A percentile compares a stretch with the other conserved stretches of the same genome.
These are phyloP conservation scores for Thalassarche chlororhynchos DNA, from an alignment of 2,113 vertebrate genomes.

Conservation along the genomic window DNA sequence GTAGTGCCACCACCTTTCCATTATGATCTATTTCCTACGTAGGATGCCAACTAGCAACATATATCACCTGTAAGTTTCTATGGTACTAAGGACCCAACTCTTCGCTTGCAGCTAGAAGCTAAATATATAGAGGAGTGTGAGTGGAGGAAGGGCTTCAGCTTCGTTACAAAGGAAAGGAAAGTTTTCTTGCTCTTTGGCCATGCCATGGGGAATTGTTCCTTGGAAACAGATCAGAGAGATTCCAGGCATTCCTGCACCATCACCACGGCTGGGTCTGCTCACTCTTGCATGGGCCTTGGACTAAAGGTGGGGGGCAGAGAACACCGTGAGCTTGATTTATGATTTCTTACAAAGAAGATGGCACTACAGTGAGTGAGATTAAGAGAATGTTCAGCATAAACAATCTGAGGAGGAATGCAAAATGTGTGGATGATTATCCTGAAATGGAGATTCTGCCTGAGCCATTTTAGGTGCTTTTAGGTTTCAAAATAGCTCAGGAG, in stretches of 20 bases:
- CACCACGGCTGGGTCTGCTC: background rate
- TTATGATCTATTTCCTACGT: background rate
- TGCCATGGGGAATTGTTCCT: background rate
- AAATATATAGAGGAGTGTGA: background rate
- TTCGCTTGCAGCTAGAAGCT: background rate
- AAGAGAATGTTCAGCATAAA: background rate
- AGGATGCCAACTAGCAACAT: background rate
- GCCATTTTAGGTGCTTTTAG: background rate
- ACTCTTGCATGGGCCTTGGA: background rate
- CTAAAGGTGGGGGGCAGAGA: background rate
- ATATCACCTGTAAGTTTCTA: background rate
- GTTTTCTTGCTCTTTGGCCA: background rate
- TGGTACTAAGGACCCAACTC: background rate
- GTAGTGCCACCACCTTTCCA: background rate
- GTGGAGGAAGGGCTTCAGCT: background rate
- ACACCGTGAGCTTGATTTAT: background rate
- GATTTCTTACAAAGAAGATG: background rate
- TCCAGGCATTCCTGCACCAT: conserved; percentile 2
- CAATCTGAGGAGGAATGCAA: background rate
- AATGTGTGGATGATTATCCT: background rate
- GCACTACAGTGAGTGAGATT: background rate
- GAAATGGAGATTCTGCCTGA: background rate
- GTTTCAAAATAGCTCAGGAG: conserved; percentile 21
- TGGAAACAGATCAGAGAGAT: conserved; percentile 47
- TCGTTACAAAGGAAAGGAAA: background rate